phyloP scores from a whole-genome alignment of 2,888 invertebrate genomes.

The Drosophila fungiperda region DNA sequence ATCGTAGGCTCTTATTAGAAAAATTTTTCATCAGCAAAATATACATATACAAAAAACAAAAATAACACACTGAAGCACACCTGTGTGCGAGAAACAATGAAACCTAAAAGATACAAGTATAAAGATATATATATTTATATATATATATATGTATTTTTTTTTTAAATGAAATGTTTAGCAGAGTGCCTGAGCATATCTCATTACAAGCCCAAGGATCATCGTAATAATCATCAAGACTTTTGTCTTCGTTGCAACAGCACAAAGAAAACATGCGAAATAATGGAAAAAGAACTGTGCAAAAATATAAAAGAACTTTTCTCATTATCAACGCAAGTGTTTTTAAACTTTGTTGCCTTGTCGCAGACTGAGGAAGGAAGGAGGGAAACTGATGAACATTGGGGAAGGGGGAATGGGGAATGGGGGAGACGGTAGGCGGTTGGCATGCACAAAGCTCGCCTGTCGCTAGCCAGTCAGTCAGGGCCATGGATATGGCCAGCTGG shows the following conservation, averaged over 20 bases:
- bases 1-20: not conserved
- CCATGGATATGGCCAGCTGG: constrained; percentile 62
- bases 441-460: constrained; percentile 7
- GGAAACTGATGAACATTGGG: not conserved
- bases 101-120: constrained; percentile 22
- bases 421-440: constrained; percentile 5
- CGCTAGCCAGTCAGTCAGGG: constrained; percentile 36
- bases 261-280: constrained; percentile 52
- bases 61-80: constrained; percentile 21
- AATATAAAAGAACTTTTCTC: constrained; percentile 61
- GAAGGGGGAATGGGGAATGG: not conserved
- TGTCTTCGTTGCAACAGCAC: constrained; percentile 43
- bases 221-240: constrained; percentile 59
- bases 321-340: constrained; percentile 75
- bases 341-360: constrained; percentile 41
- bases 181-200: constrained; percentile 64
- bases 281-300: constrained; percentile 34
- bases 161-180: constrained; percentile 52
- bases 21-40: constrained; percentile 22
- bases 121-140: not conserved
- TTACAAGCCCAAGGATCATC: constrained; percentile 71
- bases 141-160: not conserved
- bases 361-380: not conserved
- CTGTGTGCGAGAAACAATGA: constrained; percentile 45
- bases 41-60: not conserved